phyloP scores from a whole-genome alignment of 2,113 vertebrate genomes.

The Martes martes region DNA sequence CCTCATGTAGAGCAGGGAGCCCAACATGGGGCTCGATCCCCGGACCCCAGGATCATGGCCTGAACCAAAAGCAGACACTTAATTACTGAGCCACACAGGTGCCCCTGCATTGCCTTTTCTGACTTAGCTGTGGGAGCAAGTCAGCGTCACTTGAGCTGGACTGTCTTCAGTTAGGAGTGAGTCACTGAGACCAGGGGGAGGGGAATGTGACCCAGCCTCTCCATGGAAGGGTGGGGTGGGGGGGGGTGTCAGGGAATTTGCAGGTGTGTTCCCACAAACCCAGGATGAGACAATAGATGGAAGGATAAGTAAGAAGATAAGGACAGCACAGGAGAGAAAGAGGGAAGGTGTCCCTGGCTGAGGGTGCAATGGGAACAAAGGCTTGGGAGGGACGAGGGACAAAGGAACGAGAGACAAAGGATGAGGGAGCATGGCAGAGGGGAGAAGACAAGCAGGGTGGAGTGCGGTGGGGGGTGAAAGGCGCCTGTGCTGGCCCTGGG shows the following conservation, averaged over 20 bases:
- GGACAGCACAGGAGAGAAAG: not conserved
- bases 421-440: not conserved
- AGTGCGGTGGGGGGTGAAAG: not conserved
- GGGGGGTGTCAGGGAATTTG: not conserved
- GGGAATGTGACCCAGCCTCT: not conserved
- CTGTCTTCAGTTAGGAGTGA: not conserved
- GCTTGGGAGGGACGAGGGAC: not conserved
- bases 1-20: too few relatives aligned
- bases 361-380: not conserved
- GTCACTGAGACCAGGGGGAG: not conserved
- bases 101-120: not conserved
- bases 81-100: too few relatives aligned
- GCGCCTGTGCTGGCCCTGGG: rapidly evolving
- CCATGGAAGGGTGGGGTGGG: not conserved
- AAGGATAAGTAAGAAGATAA: not conserved
- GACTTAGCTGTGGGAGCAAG: not conserved
- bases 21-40: too few relatives aligned
- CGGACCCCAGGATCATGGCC: too few relatives aligned
- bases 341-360: not conserved
- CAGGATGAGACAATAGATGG: not conserved
- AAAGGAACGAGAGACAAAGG: not conserved
- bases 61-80: too few relatives aligned
- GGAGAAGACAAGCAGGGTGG: not conserved
- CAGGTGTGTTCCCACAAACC: too few relatives aligned
- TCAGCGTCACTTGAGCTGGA: not conserved